These are phyloP conservation scores for Turnix velox DNA, from an alignment of 2,113 vertebrate genomes.

Conservation along the genomic window DNA sequence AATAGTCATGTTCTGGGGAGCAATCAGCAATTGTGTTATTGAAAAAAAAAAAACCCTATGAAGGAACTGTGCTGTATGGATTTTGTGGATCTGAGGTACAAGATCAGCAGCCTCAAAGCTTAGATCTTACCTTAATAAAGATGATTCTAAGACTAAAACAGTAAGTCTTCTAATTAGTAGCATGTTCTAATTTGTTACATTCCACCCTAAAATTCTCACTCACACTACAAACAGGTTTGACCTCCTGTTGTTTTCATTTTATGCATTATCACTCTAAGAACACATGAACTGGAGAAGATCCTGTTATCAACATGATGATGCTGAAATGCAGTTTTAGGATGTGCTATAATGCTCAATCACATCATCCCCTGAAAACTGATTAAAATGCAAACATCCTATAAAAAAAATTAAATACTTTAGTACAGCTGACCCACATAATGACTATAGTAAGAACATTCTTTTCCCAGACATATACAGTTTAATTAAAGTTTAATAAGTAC, in stretches of 20 bases:
- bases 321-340: neutral
- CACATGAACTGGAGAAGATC: neutral
- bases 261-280: neutral
- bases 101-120: neutral
- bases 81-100: neutral
- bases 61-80: neutral
- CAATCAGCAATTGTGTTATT: neutral
- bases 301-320: neutral
- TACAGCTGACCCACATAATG: neutral
- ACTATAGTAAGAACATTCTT: neutral
- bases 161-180: neutral
- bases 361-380: neutral
- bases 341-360: neutral
- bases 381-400: neutral
- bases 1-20: neutral
- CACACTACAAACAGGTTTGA: neutral
- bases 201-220: neutral
- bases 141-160: neutral
- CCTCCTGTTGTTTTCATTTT: neutral
- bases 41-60: neutral
- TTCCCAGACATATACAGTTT: neutral
- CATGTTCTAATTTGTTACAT: neutral
- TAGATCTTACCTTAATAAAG: neutral
- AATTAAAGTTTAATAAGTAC: slow-evolving; percentile 12
- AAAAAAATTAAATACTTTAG: neutral